Evolutionary conservation across 2,888 invertebrate genomes (phyloP).

Genomic region (Osedax fenrisi): DNA sequence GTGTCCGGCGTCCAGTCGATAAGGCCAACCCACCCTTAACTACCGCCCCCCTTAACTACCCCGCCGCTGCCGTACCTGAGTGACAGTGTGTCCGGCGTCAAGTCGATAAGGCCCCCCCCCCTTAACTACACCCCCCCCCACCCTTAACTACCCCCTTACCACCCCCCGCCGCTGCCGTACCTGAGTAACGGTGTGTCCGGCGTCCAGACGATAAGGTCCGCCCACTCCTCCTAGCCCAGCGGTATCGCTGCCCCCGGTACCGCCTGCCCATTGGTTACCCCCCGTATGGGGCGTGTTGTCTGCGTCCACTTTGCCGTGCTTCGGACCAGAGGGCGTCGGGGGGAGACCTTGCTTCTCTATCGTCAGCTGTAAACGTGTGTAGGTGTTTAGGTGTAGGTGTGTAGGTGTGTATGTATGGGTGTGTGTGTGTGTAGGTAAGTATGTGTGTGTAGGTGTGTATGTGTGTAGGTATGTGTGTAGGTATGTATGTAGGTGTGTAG

Average conservation of each 20-base stretch:
- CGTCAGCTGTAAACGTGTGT: constrained; percentile 34
- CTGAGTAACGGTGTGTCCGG: constrained; percentile 83
- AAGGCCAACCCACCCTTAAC: constrained; percentile 90
- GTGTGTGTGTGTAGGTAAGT: too few species aligned
- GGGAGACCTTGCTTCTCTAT: constrained; percentile 57
- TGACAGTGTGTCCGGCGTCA: constrained; percentile 81
- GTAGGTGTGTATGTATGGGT: too few species aligned
- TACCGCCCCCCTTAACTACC: constrained; percentile 79
- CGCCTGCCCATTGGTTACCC: constrained; percentile 92
- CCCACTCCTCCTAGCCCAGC: constrained; percentile 91
- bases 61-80: too few species aligned
- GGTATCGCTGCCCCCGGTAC: constrained; percentile 74
- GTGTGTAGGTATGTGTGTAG: too few species aligned
- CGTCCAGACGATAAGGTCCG: constrained; percentile 83
- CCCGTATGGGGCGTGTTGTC: constrained; percentile 77
- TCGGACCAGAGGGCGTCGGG: constrained; percentile 61
- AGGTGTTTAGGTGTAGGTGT: background rate
- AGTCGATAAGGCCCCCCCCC: constrained; percentile 88
- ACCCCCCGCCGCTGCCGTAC: too few species aligned
- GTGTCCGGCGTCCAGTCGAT: constrained; percentile 81
- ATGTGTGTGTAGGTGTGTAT: too few species aligned
- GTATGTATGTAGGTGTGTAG: background rate
- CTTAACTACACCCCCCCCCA: too few species aligned
- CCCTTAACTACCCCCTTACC: too few species aligned
- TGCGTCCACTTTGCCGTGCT: constrained; percentile 80